Base-by-base conservation (phyloP, 35 echinoderm and acorn worm species). In the Stichopus chloronotus region DNA sequence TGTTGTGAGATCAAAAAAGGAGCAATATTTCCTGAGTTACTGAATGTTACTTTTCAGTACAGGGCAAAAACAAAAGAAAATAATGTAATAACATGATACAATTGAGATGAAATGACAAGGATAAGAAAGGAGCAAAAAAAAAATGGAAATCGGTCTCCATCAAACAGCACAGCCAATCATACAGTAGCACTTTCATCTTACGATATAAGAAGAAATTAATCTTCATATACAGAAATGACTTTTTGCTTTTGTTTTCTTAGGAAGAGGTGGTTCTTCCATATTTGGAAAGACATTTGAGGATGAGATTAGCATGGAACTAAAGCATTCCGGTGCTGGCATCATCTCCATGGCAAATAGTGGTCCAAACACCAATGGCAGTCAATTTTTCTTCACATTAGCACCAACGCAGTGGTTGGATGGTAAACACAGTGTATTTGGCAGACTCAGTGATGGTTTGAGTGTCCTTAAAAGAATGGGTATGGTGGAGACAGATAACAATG, bases 311-410 rank as follows among this genome's bases (percentile, higher is more conserved):
- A 92, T 69, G 78, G 97, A 96, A 6, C 77, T 99, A 55, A 94
- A 94, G 81, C 97, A 99, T 78, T 78, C 97, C 5, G 97, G 97
- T 81, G 97, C 97, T 57, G 97, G 97, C 5, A 84, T 99, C 71
- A 25, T 99, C 19, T 99, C 97, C 25, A 99, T 99, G 97, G 97
- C 97, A 58, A 99, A 99, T 84, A 96, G 95, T 86, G 97, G 97
- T 22, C 95, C 95, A 63, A 96, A 99, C 80, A 88, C 95, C 14
- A 99, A 99, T 78, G 97, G 97, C 76, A 99, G 97, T 84, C 97
- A 99, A 69, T 99, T 99, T 76, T 99, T 96, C 91, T 91, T 99
- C 19, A 96, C 97, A 8, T 76, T 99, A 22, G 97, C 95, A 1
- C 97, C 97, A 5, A 79, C 88, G 5, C 95, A 96, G 65, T 95